Conservation (phyloP, 2,797 vertebrate species). For the Enteromius thamalakanensis region DNA sequence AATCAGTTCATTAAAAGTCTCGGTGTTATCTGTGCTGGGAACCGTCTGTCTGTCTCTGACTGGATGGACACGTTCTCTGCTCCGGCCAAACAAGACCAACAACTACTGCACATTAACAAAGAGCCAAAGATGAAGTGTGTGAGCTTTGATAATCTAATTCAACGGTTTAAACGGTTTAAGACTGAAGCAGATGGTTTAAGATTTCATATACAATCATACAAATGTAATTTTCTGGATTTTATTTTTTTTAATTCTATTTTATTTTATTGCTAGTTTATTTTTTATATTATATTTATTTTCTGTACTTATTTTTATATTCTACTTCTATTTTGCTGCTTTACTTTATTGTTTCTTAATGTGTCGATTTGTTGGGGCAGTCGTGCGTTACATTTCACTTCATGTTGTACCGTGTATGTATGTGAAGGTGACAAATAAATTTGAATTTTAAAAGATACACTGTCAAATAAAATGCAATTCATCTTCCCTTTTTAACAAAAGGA, state of each 20-base stretch:
- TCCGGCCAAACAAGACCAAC: neutral
- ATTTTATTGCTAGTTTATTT: no score
- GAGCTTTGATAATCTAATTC: neutral
- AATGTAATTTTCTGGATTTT: no score
- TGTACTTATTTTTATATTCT: no score
- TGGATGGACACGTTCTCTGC: slow-evolving; percentile 20
- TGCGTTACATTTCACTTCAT: no score
- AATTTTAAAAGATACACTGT: neutral
- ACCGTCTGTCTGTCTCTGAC: neutral
- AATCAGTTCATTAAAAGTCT: slow-evolving; percentile 1
- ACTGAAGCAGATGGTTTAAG: neutral
- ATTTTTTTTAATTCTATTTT: no score
- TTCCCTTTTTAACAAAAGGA: neutral
- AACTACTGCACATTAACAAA: slow-evolving; percentile 11
- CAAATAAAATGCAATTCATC: neutral
- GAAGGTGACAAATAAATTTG: no score
- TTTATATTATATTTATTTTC: no score
- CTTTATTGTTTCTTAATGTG: no score
- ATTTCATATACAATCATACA: neutral
- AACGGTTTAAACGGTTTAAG: neutral
- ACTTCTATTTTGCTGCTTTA: no score
- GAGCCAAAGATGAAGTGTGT: neutral
- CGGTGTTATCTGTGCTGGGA: slow-evolving; percentile 20
- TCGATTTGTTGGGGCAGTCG: no score
- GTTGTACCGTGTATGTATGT: no score